Evolutionary conservation across 2,888 invertebrate species (phyloP), one percentile per base, ranked within the genome.

Genomic region (Cerastis rubricosa): DNA sequence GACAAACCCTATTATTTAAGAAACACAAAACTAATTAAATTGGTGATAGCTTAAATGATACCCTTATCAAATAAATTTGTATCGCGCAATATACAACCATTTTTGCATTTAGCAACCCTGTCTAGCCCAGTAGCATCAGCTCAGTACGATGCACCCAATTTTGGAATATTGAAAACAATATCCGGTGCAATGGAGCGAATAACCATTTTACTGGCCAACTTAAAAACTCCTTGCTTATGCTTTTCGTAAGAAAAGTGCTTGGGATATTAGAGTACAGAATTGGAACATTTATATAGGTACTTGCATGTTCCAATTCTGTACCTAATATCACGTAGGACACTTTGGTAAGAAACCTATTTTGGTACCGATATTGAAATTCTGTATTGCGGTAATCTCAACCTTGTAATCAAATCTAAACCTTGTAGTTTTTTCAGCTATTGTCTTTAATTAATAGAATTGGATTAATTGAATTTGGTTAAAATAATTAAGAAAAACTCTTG

Each of bases 81-180:
- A 68, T 76, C 0, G 40, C 29, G 45, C 63, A 71, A 64, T 68
- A 83, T 80, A 67, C 57, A 29, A 22, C 11, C n/a, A 71, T 85
- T 76, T 72, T 63, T n/a, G n/a, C 5, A 14, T 25, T 1, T 14
- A 43, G 63, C 12, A 80, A 72, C 75, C 77, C 67, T 77, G 73
- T 65, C 51, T 85, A 57, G 71, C 78, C 69, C 82, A 82, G 81
- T 81, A 75, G 76, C 70, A 84, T 84, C 67, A n/a, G n/a, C 71
- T 69, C 76, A 82, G 71, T 69, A 76, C 82, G 78, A 89, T 90
- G 90, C 89, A 89, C 89, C 87, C 91, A 90, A 90, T 93, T 91
- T 91, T 85, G 82, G 87, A 89, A 91, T 91, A 94, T 92, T 92
- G 91, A 83, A 89, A 88, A 89, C 89, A 89, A 89, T 90, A 88